Conservation (phyloP, 1,140 invertebrate species). For the Dinoponera quadriceps region DNA sequence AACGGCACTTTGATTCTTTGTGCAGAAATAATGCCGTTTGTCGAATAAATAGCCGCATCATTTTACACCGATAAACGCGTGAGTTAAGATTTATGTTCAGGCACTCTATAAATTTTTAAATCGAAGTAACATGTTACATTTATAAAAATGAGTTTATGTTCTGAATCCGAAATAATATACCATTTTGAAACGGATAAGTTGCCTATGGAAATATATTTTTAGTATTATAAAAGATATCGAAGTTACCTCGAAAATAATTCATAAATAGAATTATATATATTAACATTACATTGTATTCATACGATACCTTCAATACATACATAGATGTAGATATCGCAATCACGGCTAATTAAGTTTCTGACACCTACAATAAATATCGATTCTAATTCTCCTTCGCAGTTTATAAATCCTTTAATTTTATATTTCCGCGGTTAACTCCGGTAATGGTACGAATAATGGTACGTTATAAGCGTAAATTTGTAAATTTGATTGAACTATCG, state of each 20-base stretch:
- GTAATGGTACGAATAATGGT: neutral
- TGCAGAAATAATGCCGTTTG: conserved; percentile 27
- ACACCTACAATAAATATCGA: neutral
- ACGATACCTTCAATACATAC: neutral
- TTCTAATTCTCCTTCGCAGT: neutral
- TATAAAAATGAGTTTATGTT: neutral
- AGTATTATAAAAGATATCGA: neutral
- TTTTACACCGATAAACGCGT: neutral
- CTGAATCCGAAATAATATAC: neutral
- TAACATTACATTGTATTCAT: neutral
- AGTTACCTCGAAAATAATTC: neutral
- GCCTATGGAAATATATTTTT: neutral
- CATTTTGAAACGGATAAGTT: neutral
- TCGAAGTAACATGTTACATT: neutral
- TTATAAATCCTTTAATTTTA: conserved; percentile 6
- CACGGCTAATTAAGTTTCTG: no score
- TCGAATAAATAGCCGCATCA: conserved; percentile 28
- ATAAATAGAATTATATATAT: neutral
- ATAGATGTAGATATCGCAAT: neutral
- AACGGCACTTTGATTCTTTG: neutral
- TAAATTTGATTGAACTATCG: neutral
- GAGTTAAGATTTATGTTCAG: neutral
- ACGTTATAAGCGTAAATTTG: neutral
- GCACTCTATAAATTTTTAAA: conserved; percentile 6
- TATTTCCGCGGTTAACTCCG: conserved; percentile 9